These are phyloP conservation scores for Penaeus chinensis DNA, from an alignment of 1,140 invertebrate species.

Conservation along the genomic window DNA sequence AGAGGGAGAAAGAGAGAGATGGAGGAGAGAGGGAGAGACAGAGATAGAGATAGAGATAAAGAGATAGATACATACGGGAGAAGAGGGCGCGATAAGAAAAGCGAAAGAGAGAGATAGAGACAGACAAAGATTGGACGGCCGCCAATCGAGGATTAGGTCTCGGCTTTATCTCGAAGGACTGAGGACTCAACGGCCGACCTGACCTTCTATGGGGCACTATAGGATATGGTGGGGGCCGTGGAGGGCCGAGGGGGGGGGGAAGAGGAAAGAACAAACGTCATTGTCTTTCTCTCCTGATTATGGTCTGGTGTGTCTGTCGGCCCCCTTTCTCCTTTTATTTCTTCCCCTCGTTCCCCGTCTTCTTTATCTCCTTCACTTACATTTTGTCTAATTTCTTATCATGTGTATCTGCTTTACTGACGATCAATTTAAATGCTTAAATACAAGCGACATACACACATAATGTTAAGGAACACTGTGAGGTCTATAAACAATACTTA, in stretches of 20 bases:
- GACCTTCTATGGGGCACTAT: not conserved
- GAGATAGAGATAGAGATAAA: no score
- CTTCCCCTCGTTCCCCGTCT: not conserved
- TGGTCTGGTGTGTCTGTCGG: not conserved
- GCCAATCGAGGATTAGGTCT: not conserved
- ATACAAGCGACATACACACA: no score
- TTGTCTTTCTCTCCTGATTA: not conserved
- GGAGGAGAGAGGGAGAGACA: no score
- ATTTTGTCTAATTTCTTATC: not conserved
- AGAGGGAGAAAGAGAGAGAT: no score
- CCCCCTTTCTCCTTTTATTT: not conserved
- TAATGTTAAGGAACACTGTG: no score
- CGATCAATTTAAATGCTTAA: no score
- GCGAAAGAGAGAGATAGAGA: constrained; percentile 9
- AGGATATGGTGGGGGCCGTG: not conserved
- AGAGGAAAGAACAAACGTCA: not conserved
- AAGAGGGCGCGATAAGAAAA: no score
- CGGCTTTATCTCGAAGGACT: not conserved
- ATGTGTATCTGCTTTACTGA: not conserved
- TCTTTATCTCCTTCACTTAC: not conserved
- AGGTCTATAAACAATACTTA: no score
- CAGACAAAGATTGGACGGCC: constrained; percentile 5
- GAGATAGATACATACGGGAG: no score
- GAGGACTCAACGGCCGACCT: not conserved
- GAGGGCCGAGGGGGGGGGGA: not conserved